Conservation (phyloP, 2,888 invertebrate genomes). For the Orgyia antiqua region DNA sequence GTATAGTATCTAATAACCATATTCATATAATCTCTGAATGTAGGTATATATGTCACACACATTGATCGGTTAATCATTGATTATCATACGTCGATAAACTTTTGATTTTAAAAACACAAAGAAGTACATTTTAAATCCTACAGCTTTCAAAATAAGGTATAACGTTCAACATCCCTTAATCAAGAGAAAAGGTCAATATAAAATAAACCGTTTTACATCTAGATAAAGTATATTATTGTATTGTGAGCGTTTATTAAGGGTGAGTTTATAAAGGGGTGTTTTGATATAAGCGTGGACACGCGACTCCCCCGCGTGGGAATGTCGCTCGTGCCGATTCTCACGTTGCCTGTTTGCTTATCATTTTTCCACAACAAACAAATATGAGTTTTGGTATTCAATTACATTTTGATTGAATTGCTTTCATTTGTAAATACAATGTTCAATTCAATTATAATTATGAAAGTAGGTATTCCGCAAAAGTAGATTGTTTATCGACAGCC, state of each 20-base stretch:
- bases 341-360: constrained; percentile 4
- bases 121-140: constrained; percentile 1
- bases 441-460: no score
- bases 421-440: no score
- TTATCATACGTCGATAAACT: constrained; percentile 23
- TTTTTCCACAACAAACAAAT: constrained; percentile 23
- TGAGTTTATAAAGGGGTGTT: constrained; percentile 1
- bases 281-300: constrained; percentile 34
- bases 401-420: constrained; percentile 1
- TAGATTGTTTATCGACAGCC: no score
- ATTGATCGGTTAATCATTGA: constrained; percentile 10
- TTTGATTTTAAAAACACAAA: constrained; percentile 15
- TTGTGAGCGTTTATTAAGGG: constrained; percentile 16
- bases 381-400: constrained; percentile 11
- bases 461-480: no score
- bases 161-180: constrained; percentile 3
- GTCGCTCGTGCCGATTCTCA: no score
- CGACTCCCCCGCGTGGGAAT: constrained; percentile 40
- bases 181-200: no score
- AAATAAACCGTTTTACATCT: no score
- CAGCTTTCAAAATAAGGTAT: fast-evolving
- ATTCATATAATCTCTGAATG: no score
- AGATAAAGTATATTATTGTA: no score
- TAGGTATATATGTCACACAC: no score
- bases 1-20: no score